Conservation (phyloP, 2,888 invertebrate genomes). For the Ophion costatus region DNA sequence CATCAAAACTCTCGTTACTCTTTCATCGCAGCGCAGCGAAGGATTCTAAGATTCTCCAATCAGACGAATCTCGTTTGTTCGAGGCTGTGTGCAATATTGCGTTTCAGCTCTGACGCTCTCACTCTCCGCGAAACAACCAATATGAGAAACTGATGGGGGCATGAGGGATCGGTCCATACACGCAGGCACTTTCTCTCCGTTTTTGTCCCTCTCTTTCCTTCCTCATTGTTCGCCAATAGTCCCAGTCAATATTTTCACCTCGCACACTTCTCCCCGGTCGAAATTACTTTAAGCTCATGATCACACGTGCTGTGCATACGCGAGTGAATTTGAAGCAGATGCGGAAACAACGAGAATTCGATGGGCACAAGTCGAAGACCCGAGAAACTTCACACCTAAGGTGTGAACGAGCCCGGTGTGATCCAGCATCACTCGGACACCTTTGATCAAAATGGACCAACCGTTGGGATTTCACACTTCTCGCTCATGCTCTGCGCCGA, state of each 20-base stretch:
- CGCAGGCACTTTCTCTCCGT: not conserved
- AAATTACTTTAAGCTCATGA: not conserved
- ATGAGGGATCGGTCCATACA: slow-evolving; percentile 28
- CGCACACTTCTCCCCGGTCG: too few species aligned
- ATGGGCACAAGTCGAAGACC: slow-evolving; percentile 6
- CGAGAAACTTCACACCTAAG: slow-evolving; percentile 55
- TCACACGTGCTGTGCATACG: slow-evolving; percentile 4
- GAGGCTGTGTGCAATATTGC: slow-evolving; percentile 60
- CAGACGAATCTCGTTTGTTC: slow-evolving; percentile 64
- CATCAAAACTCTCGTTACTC: slow-evolving; percentile 62
- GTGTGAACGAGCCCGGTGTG: slow-evolving; percentile 57
- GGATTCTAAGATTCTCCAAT: slow-evolving; percentile 60
- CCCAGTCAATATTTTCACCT: too few species aligned
- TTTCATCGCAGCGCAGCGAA: slow-evolving; percentile 36
- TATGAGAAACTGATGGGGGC: slow-evolving; percentile 19
- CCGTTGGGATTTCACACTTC: slow-evolving; percentile 53
- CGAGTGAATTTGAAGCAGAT: slow-evolving; percentile 17
- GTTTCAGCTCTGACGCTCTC: slow-evolving; percentile 26
- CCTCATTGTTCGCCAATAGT: not conserved
- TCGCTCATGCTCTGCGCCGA: slow-evolving; percentile 22
- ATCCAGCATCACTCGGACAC: slow-evolving; percentile 38
- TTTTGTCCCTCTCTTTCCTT: not conserved
- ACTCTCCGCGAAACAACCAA: slow-evolving; percentile 15
- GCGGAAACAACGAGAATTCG: slow-evolving; percentile 1
- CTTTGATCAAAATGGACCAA: slow-evolving; percentile 39